Conservation (phyloP, 2,888 invertebrate genomes). For the Thumatha senex region DNA sequence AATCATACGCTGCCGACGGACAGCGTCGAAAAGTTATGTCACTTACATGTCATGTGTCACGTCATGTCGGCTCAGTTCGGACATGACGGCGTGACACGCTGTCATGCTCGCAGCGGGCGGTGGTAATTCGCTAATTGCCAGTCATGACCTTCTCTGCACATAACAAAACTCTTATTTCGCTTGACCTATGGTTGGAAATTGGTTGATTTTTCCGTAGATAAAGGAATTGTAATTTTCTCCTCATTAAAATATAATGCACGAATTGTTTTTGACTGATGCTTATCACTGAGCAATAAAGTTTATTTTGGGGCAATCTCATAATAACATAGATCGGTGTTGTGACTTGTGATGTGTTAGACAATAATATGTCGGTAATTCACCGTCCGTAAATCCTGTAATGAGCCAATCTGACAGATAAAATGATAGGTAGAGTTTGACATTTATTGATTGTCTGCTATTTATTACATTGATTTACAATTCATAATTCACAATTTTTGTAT, state of each 20-base stretch:
- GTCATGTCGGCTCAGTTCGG: constrained; percentile 30
- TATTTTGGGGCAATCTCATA: constrained; percentile 32
- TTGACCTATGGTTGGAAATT: constrained; percentile 6
- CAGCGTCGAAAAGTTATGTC: constrained; percentile 69
- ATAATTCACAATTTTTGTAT: too few relatives aligned
- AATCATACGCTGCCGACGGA: constrained; percentile 51
- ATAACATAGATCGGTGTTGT: constrained; percentile 41
- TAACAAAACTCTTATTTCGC: constrained; percentile 8
- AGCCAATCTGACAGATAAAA: constrained; percentile 57
- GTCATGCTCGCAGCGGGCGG: constrained; percentile 36
- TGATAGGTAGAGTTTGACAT: constrained; percentile 43
- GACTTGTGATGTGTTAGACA: constrained; percentile 41
- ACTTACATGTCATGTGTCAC: constrained; percentile 51
- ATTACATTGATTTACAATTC: not conserved
- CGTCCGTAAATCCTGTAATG: constrained; percentile 54
- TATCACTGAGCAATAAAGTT: constrained; percentile 41
- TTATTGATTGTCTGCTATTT: constrained; percentile 23
- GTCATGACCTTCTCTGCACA: constrained; percentile 25
- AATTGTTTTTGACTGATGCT: constrained; percentile 39
- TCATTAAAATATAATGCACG: constrained; percentile 50
- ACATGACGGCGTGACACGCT: constrained; percentile 36
- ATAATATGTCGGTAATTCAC: constrained; percentile 46
- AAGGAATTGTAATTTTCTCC: constrained; percentile 45
- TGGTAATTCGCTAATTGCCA: constrained; percentile 73
- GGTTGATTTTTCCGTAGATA: not conserved